A percentile compares a stretch with the other conserved stretches of the same genome.
Evolutionary conservation across 2,888 invertebrate genomes (phyloP).

Genomic region (Biston stratarius): DNA sequence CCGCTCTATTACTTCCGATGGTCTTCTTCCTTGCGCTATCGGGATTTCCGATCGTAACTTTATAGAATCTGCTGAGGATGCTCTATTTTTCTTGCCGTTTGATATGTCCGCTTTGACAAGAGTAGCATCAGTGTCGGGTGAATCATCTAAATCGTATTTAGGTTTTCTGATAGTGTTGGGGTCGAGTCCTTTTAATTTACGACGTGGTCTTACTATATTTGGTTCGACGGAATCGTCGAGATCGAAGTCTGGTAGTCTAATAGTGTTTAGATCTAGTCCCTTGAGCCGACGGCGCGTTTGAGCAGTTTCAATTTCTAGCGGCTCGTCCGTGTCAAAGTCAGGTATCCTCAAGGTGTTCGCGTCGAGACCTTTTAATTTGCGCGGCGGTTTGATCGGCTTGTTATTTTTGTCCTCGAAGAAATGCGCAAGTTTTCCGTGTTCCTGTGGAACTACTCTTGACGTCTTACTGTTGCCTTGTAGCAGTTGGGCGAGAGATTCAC

Average conservation of each 20-base stretch:
- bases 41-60: slow-evolving; percentile 40
- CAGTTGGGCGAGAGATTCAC: slow-evolving; percentile 67
- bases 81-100: not conserved
- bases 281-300: slow-evolving; percentile 22
- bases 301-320: slow-evolving; percentile 38
- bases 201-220: slow-evolving; percentile 39
- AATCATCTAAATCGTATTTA: slow-evolving; percentile 60
- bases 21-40: slow-evolving; percentile 54
- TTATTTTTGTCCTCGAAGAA: slow-evolving; percentile 63
- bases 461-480: slow-evolving; percentile 66
- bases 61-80: slow-evolving; percentile 17
- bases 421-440: slow-evolving; percentile 55
- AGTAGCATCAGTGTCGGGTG: slow-evolving; percentile 68
- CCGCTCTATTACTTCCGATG: slow-evolving; percentile 58
- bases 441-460: slow-evolving; percentile 50
- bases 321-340: slow-evolving; percentile 24
- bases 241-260: slow-evolving; percentile 52
- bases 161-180: slow-evolving; percentile 53
- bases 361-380: slow-evolving; percentile 73
- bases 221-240: slow-evolving; percentile 58
- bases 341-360: slow-evolving; percentile 55
- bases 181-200: slow-evolving; percentile 14
- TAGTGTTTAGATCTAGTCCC: slow-evolving; percentile 41
- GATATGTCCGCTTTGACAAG: slow-evolving; percentile 50
- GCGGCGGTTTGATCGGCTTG: slow-evolving; percentile 60